Percentiles rank a stretch among this genome's conserved stretches.
Evolutionary conservation across 2,797 vertebrate species (phyloP).

Genomic region (Morelia viridis): DNA sequence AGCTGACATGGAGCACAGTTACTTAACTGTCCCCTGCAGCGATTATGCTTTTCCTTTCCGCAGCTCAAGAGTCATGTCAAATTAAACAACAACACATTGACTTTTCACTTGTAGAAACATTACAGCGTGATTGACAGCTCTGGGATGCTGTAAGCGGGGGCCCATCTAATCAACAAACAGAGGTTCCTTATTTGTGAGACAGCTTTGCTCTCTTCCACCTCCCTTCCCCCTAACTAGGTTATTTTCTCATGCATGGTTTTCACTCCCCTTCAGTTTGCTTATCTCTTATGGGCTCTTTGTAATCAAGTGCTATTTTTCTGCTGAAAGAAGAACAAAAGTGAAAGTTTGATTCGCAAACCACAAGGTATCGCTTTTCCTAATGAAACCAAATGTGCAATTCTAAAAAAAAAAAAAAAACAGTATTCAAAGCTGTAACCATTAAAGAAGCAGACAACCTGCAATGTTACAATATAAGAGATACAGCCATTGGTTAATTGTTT

Average conservation of each 20-base stretch:
- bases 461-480: neutral
- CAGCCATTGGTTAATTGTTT: neutral
- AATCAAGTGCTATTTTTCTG: neutral
- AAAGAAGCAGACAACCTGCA: neutral
- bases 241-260: conserved; percentile 31
- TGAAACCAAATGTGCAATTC: neutral
- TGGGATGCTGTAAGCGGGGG: conserved; percentile 53
- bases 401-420: conserved; percentile 10
- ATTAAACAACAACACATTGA: conserved; percentile 81
- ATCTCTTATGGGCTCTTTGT: neutral
- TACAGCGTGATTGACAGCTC: conserved; percentile 77
- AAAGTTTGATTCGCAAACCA: neutral
- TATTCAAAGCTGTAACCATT: neutral
- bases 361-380: neutral
- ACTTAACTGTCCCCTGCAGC: conserved; percentile 83
- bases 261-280: neutral
- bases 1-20: conserved; percentile 71
- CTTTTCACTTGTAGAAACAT: conserved; percentile 77
- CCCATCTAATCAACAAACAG: conserved; percentile 44
- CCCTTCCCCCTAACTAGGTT: neutral
- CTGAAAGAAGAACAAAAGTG: neutral
- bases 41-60: conserved; percentile 71
- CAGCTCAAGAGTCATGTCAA: conserved; percentile 74
- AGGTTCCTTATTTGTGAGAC: conserved; percentile 39
- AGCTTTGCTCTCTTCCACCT: fast-evolving